Evolutionary conservation across 1,140 invertebrate species (phyloP), one percentile per base, ranked within the genome.

Genomic region (Drosophila nebulosa): DNA sequence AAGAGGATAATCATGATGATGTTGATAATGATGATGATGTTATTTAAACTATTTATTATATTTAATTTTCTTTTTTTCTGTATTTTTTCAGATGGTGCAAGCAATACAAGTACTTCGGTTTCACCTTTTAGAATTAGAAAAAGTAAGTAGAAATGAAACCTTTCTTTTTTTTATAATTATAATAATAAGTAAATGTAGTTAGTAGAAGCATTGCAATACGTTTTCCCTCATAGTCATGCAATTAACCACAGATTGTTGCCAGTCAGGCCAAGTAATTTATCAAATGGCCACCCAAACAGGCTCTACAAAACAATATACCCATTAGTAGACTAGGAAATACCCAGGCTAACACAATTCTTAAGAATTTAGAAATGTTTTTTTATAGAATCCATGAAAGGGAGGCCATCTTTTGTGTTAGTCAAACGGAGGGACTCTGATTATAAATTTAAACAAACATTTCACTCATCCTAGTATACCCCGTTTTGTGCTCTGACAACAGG

Each of bases 71-170:
- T 55, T 51, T 16, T 56, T 10, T 55, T 24, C 92, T n/a, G 90
- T 92, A 92, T 91, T 94, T 90, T 96, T 97, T 79, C 96, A 99
- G 98, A 99, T 99, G 99, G 98, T 99, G 92, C 99, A 99, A 95
- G 98, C 99, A 92, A 99, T 99, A 94, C 99, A 99, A 96, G 99
- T 99, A 90, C 95, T 99, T 93, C 96, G 99, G 94, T 99, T 99
- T 97, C 99, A 99, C 95, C 96, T 99, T 92, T 95, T 99, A 94
- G 99, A 99, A 95, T 96, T 99, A 94, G 99, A 99, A 98, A 99
- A 99, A 97, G 99, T 99, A 94, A 97, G 96, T 93, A 91, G 53
- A 53, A 7, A n/a, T 5, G 35, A 46, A 42, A 42, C n/a, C n/a
- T 36, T 32, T 30, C 12, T 9, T 0, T 36, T 46, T 62, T 0